Evolutionary conservation across 2,888 invertebrate genomes (phyloP).

Genomic region (Globia sparganii): DNA sequence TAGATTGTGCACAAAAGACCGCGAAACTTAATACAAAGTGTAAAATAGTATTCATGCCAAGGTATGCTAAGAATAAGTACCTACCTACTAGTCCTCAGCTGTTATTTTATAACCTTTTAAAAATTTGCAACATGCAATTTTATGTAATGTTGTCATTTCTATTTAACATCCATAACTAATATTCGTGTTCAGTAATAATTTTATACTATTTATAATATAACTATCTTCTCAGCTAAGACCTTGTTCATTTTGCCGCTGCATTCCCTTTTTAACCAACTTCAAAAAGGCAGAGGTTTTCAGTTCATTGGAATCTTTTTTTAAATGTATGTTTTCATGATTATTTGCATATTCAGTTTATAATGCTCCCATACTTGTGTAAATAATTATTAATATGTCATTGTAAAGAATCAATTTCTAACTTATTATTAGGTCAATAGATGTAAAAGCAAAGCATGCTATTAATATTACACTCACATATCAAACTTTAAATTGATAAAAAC

Average conservation of each 20-base stretch:
- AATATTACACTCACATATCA: neutral
- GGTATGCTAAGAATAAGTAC: neutral
- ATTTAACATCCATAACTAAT: neutral
- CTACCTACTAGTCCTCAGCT: neutral
- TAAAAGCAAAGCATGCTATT: neutral
- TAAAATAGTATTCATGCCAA: neutral
- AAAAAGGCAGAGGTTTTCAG: too few species aligned
- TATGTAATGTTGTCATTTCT: neutral
- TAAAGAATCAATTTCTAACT: neutral
- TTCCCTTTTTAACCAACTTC: neutral
- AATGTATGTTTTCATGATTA: neutral
- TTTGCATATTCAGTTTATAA: neutral
- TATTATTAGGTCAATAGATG: neutral
- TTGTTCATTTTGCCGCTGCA: neutral
- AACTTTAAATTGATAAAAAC: neutral
- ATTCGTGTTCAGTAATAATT: neutral
- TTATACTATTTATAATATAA: neutral
- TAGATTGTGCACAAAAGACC: neutral
- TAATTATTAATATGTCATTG: neutral
- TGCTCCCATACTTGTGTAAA: neutral
- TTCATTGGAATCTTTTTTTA: neutral
- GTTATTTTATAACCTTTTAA: constrained; percentile 27
- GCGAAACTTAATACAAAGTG: neutral
- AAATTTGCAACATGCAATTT: neutral
- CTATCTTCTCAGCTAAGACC: neutral